Conservation (phyloP, 1,140 invertebrate species). For the Drosophila tristis region DNA sequence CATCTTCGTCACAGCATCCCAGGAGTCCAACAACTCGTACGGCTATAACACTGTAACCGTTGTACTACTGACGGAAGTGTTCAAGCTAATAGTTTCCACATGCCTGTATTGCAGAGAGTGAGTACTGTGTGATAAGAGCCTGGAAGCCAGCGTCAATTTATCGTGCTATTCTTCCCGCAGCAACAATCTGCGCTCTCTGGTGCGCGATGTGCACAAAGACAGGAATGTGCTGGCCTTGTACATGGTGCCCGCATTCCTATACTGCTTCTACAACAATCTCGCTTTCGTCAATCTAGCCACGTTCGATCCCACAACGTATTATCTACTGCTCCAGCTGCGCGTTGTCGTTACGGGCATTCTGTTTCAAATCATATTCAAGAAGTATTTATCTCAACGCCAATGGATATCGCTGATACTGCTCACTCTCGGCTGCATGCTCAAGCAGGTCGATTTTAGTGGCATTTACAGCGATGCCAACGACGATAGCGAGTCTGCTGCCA, state of each 20-base stretch:
- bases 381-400: conserved; percentile 91
- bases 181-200: conserved; percentile 83
- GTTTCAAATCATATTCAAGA: conserved; percentile 95
- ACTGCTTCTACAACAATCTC: conserved; percentile 98
- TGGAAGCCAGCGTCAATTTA: conserved; percentile 44
- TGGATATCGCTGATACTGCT: conserved; percentile 95
- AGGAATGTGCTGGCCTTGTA: conserved; percentile 91
- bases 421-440: conserved; percentile 96
- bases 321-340: conserved; percentile 95
- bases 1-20: conserved; percentile 95
- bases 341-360: conserved; percentile 96
- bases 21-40: conserved; percentile 91
- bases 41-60: conserved; percentile 95
- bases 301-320: conserved; percentile 98
- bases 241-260: conserved; percentile 95
- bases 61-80: conserved; percentile 93
- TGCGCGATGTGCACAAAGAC: conserved; percentile 86
- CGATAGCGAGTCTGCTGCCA: conserved; percentile 56
- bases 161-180: conserved; percentile 84
- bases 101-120: conserved; percentile 90
- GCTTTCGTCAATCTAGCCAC: conserved; percentile 95
- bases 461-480: conserved; percentile 71
- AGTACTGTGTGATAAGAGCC: conserved; percentile 31
- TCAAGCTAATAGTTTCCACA: conserved; percentile 92
- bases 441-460: conserved; percentile 91